phyloP scores from a whole-genome alignment of 2,888 invertebrate genomes.

The Eupithecia centaureata region DNA sequence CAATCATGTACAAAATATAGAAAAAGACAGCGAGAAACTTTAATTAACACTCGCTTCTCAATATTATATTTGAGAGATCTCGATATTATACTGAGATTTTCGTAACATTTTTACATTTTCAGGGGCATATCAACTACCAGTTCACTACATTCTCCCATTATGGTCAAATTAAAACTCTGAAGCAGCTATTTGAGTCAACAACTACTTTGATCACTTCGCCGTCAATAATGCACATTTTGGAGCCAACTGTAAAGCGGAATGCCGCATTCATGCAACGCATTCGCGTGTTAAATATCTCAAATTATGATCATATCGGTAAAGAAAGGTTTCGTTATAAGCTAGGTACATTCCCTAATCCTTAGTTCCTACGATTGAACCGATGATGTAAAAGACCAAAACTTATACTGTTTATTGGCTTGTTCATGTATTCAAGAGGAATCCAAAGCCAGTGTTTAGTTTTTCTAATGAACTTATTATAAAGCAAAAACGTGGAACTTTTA shows the following conservation, averaged over 20 bases:
- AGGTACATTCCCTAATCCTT: not conserved
- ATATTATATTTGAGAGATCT: no score
- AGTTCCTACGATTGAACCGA: not conserved
- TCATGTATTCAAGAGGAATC: no score
- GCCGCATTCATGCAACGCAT: constrained; percentile 29
- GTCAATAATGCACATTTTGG: constrained; percentile 46
- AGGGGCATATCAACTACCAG: constrained; percentile 61
- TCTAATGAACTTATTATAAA: no score
- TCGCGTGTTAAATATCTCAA: not conserved
- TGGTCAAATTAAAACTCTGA: constrained; percentile 46
- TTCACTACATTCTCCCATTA: constrained; percentile 55
- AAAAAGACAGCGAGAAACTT: not conserved
- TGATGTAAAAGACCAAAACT: no score
- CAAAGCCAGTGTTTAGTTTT: no score
- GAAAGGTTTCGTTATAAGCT: not conserved
- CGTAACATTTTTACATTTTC: constrained; percentile 28
- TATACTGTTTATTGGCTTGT: no score
- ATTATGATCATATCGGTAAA: constrained; percentile 7
- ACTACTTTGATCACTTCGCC: constrained; percentile 48
- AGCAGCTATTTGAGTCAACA: constrained; percentile 46
- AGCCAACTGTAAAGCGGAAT: constrained; percentile 31
- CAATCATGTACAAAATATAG: not conserved
- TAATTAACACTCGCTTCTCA: no score
- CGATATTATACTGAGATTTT: no score
- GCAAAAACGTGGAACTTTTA: no score